A percentile compares a stretch with the other conserved stretches of the same genome.
phyloP scores from a whole-genome alignment of 1,140 invertebrate genomes.

The Arctopsyche grandis region DNA sequence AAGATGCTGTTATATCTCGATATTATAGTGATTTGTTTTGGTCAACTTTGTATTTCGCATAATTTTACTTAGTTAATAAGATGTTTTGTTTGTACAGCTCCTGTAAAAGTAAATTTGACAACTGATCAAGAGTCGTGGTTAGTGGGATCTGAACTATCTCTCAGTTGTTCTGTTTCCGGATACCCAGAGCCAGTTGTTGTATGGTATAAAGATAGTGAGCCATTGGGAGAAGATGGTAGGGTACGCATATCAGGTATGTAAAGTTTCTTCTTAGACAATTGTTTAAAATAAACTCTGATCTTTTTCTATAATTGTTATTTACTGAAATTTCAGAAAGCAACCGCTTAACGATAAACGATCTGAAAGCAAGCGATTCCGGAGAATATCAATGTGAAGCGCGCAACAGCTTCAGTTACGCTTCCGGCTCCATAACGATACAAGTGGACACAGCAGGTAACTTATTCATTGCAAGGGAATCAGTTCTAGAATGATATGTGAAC shows the following conservation, averaged over 20 bases:
- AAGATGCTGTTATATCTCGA: too few species aligned
- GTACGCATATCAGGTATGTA: constrained; percentile 70
- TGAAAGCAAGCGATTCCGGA: constrained; percentile 76
- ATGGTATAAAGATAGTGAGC: constrained; percentile 81
- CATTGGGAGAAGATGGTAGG: constrained; percentile 65
- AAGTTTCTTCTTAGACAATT: background rate
- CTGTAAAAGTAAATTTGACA: constrained; percentile 70
- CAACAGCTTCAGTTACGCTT: constrained; percentile 74
- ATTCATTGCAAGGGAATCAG: background rate
- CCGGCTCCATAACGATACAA: constrained; percentile 71
- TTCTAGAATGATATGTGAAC: constrained; percentile 12
- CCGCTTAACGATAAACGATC: constrained; percentile 73
- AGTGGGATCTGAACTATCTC: constrained; percentile 73
- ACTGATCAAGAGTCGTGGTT: constrained; percentile 67
- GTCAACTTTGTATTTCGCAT: too few species aligned
- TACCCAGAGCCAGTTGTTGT: constrained; percentile 77
- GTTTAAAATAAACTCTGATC: too few species aligned
- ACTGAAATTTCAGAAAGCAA: constrained; percentile 68
- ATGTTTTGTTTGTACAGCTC: constrained; percentile 67
- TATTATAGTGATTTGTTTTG: too few species aligned
- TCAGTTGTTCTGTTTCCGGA: constrained; percentile 81
- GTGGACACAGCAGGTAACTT: constrained; percentile 64
- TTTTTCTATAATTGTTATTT: too few species aligned
- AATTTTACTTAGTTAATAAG: too few species aligned
- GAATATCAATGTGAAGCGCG: constrained; percentile 81